A percentile compares a stretch with the other conserved stretches of the same genome.
These are phyloP conservation scores for Tamias sibiricus DNA, from an alignment of 2,113 vertebrate species.

Conservation along the genomic window DNA sequence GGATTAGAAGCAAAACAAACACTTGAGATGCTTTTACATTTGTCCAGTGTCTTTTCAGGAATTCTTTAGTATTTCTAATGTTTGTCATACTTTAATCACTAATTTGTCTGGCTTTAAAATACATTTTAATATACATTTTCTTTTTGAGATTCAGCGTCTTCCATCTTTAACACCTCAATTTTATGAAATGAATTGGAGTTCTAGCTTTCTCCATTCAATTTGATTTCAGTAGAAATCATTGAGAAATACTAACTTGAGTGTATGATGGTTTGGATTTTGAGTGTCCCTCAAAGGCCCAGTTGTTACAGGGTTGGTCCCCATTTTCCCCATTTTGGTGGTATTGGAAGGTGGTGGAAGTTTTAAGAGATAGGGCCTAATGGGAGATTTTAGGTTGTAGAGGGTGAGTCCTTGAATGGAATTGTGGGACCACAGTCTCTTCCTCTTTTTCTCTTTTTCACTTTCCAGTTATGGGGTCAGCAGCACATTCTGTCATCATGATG, in stretches of 20 bases:
- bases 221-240: not conserved
- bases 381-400: not conserved
- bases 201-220: not conserved
- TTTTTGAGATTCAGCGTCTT: not conserved
- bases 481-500: not conserved
- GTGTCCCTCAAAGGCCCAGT: not conserved
- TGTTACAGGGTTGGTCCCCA: rapidly evolving
- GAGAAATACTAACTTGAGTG: not conserved
- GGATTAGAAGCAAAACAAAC: not conserved
- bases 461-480: not conserved
- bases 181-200: not conserved
- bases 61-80: not conserved
- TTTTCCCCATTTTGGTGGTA: not conserved
- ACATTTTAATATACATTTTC: not conserved
- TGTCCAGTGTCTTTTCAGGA: not conserved
- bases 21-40: not conserved
- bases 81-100: not conserved
- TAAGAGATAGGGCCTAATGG: not conserved
- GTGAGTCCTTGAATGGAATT: not conserved
- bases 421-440: no score
- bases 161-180: not conserved
- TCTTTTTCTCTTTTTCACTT: not conserved
- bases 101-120: slow-evolving; percentile 16
- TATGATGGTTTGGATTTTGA: not conserved
- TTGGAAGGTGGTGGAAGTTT: rapidly evolving